Evolutionary conservation across 2,888 invertebrate species (phyloP).

Genomic region (Mesorhabditis belari): DNA sequence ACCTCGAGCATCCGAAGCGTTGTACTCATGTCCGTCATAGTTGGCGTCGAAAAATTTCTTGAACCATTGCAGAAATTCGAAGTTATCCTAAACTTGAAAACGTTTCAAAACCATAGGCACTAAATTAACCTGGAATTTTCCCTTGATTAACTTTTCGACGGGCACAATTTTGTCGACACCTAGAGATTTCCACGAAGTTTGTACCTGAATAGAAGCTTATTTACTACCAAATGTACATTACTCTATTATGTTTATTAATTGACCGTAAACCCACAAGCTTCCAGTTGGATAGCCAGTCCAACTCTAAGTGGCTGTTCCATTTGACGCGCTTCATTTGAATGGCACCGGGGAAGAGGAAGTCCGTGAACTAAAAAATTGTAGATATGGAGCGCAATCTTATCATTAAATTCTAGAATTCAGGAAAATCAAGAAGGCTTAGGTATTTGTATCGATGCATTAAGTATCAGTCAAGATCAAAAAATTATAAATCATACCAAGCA

Average conservation of each 20-base stretch:
- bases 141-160: constrained; percentile 97
- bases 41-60: constrained; percentile 99
- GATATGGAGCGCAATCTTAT: neutral
- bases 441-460: neutral
- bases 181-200: constrained; percentile 92
- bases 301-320: constrained; percentile 94
- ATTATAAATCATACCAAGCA: constrained; percentile 60
- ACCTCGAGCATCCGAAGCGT: constrained; percentile 77
- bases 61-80: constrained; percentile 99
- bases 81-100: constrained; percentile 70
- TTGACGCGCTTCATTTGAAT: constrained; percentile 60
- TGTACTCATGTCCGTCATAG: constrained; percentile 93
- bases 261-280: constrained; percentile 66
- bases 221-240: neutral
- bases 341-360: constrained; percentile 81
- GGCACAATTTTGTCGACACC: constrained; percentile 98
- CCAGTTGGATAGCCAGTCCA: constrained; percentile 99
- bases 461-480: neutral
- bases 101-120: neutral
- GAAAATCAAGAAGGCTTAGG: neutral
- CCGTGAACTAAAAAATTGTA: constrained; percentile 76
- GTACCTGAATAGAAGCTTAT: constrained; percentile 62
- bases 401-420: neutral
- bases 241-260: neutral
- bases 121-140: constrained; percentile 73